Conservation (phyloP, 1,140 invertebrate species). For the Neoseiulus cucumeris region DNA sequence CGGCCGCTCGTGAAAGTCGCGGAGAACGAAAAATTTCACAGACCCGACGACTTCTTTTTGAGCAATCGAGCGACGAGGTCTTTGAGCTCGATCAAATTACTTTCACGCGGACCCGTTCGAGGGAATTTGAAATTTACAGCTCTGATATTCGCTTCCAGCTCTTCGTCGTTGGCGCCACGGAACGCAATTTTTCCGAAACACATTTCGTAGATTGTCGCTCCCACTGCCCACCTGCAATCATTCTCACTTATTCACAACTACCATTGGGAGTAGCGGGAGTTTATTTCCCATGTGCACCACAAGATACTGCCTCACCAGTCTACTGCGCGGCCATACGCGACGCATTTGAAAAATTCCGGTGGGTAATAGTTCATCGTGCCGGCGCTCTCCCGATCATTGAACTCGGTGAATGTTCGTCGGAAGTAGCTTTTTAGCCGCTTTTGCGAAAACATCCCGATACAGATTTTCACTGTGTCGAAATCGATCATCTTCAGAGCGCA, state of each 20-base stretch:
- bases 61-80: not conserved
- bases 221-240: not conserved
- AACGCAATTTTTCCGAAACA: not conserved
- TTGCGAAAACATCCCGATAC: conserved; percentile 1
- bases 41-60: not conserved
- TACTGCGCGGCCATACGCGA: not conserved
- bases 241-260: not conserved
- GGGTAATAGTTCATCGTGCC: conserved; percentile 1
- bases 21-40: not conserved
- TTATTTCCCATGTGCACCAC: not conserved
- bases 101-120: not conserved
- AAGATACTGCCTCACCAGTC: not conserved
- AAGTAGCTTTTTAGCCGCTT: conserved; percentile 2
- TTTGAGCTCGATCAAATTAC: not conserved
- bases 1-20: too few relatives aligned
- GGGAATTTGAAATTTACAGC: not conserved
- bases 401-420: not conserved
- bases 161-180: not conserved
- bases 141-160: not conserved
- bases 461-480: conserved; percentile 8
- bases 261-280: not conserved
- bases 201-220: conserved; percentile 1
- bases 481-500: not conserved
- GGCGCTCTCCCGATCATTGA: conserved; percentile 4
- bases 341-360: not conserved